Evolutionary conservation across 92 coral and sea anemone species (phyloP).

Genomic region (Bergia puertoricense): DNA sequence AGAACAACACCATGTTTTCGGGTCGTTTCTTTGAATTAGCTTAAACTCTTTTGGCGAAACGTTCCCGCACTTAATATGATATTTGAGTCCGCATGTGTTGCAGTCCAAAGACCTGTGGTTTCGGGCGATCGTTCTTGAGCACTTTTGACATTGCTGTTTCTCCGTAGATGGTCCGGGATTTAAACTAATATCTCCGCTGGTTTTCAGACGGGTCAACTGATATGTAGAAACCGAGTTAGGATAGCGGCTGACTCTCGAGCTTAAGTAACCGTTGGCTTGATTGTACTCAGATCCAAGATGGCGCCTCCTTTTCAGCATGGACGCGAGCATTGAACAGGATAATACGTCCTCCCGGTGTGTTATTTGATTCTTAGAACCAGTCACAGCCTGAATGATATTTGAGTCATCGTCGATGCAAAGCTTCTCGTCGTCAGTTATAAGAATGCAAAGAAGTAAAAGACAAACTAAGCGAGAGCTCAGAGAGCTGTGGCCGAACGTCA

Average conservation of each 20-base stretch:
- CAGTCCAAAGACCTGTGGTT: conserved; percentile 47
- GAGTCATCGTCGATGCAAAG: too few species aligned
- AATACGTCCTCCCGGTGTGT: background rate
- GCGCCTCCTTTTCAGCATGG: background rate
- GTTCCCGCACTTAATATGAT: conserved; percentile 49
- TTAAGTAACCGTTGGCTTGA: conserved; percentile 21
- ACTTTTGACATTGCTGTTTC: conserved; percentile 6
- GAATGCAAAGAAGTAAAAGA: background rate
- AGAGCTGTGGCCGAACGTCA: background rate
- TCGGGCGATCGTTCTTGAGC: conserved; percentile 48
- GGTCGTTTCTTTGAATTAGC: background rate
- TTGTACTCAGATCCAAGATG: background rate
- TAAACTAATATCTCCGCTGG: conserved; percentile 22
- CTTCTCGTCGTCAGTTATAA: background rate
- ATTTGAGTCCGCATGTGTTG: background rate
- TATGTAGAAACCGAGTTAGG: conserved; percentile 31
- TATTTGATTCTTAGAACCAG: background rate
- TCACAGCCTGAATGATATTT: too few species aligned
- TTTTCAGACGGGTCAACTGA: conserved; percentile 21
- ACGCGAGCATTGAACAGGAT: background rate
- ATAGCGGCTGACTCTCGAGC: conserved; percentile 36
- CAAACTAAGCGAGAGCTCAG: background rate
- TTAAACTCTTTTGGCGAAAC: conserved; percentile 31
- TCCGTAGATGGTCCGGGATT: conserved; percentile 39
- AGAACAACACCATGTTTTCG: conserved; percentile 30